Conservation (phyloP, 2,113 vertebrate species). For the Procavia capensis region DNA sequence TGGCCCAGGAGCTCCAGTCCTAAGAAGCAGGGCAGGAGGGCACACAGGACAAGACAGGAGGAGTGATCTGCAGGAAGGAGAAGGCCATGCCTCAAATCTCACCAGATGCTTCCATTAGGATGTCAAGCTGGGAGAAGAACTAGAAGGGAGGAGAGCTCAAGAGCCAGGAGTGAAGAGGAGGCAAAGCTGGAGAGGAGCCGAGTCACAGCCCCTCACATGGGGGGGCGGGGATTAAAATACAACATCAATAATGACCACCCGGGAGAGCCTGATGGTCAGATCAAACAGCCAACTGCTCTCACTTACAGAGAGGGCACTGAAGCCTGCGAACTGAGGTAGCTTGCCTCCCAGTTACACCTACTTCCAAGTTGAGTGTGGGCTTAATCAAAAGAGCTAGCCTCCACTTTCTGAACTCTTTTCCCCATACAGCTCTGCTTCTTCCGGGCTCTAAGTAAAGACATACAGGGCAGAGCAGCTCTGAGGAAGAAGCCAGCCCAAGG, state of each 20-base stretch:
- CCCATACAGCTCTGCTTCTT: not conserved
- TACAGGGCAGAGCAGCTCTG: not conserved
- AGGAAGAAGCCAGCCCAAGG: not conserved
- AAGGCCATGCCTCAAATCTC: not conserved
- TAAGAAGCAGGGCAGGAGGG: not conserved
- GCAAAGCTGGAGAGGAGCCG: not conserved
- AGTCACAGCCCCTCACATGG: not conserved
- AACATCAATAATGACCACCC: accelerated
- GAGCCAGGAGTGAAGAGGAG: not conserved
- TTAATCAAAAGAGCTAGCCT: not conserved
- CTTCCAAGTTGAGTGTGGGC: not conserved
- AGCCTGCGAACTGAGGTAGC: not conserved
- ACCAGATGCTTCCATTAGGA: too few species aligned
- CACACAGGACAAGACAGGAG: not conserved
- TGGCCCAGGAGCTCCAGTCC: not conserved
- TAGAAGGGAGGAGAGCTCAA: too few species aligned
- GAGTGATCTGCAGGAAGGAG: too few species aligned
- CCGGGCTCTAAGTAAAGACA: not conserved
- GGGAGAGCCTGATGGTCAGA: not conserved
- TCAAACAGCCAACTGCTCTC: not conserved
- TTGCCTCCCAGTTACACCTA: not conserved
- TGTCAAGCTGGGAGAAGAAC: not conserved
- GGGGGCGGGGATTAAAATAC: not conserved
- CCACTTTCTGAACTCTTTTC: not conserved
- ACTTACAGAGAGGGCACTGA: not conserved